Evolutionary conservation across 1,140 invertebrate species (phyloP), one percentile per base, ranked within the genome.

Genomic region (Danaus plexippus): DNA sequence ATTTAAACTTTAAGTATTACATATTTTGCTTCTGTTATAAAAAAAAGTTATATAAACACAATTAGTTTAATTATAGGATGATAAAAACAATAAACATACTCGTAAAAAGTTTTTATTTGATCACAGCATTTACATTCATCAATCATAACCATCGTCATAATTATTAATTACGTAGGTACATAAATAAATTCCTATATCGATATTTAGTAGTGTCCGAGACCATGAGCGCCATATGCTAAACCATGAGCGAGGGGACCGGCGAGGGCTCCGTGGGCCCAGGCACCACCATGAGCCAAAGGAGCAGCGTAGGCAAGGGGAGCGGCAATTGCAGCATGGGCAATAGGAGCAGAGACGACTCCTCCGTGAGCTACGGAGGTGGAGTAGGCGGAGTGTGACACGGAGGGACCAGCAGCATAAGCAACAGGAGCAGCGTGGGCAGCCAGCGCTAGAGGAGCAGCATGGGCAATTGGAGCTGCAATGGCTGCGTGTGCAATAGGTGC

Each of bases 81-180:
- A 32, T 32, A 32, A 48, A 53, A 53, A 58, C 9, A 40, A 12
- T 13, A 48, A 32, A 53, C 6, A 12, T 18, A 57, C 54, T 57
- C 48, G 51, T 61, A 61, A 22, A 61, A 53, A 49, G 54, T 56
- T 53, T 61, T 61, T 61, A 61, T 53, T 61, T 61, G 54, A 75
- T 72, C 72, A 75, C 72, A 75, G 72, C 67, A 71, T 64, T 54
- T 57, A 45, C 54, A 61, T 61, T 57, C 59, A 61, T 57, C 61
- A 61, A 69, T 67, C 65, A 67, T 62, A 66, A 66, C 59, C 58
- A 61, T 66, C 49, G 56, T 56, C 63, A 61, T 54, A 62, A 66
- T 47, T 43, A 57, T 54, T 57, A 66, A 62, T 59, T 66, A 66
- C 56, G 46, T 57, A 64, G 54, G 52, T 62, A 59, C 56, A 66